Evolutionary conservation across 2,888 invertebrate genomes (phyloP).

Genomic region (Trilocha varians): DNA sequence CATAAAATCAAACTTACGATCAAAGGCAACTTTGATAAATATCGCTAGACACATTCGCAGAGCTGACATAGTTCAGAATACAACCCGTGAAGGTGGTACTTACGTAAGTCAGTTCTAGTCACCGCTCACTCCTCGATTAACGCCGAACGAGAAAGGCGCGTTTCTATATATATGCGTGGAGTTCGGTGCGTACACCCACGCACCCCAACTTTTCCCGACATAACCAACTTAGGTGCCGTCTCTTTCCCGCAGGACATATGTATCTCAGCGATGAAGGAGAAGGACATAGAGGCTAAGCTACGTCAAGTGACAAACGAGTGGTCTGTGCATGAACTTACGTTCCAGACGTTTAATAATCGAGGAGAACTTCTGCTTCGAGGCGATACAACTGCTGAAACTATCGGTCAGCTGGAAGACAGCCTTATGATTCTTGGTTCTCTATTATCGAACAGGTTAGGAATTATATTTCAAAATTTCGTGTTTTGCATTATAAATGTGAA

Average conservation of each 20-base stretch:
- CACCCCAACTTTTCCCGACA: conserved; percentile 4
- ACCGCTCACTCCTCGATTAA: conserved; percentile 4
- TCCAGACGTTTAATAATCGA: conserved; percentile 95
- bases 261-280: conserved; percentile 98
- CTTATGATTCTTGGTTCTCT: conserved; percentile 96
- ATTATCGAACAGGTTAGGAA: conserved; percentile 84
- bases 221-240: background rate
- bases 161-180: background rate
- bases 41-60: background rate
- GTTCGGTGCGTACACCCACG: background rate
- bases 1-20: background rate
- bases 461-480: background rate
- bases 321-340: conserved; percentile 93
- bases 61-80: background rate
- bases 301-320: conserved; percentile 96
- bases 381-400: conserved; percentile 95
- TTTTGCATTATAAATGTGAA: background rate
- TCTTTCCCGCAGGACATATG: conserved; percentile 84
- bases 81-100: background rate
- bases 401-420: conserved; percentile 94
- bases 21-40: background rate
- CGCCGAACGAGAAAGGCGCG: background rate
- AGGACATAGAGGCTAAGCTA: conserved; percentile 96
- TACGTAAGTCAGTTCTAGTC: conserved; percentile 5
- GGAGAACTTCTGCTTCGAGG: conserved; percentile 93